These are phyloP conservation scores for Tinamus major DNA, from an alignment of 2,797 vertebrate species.

Conservation along the genomic window DNA sequence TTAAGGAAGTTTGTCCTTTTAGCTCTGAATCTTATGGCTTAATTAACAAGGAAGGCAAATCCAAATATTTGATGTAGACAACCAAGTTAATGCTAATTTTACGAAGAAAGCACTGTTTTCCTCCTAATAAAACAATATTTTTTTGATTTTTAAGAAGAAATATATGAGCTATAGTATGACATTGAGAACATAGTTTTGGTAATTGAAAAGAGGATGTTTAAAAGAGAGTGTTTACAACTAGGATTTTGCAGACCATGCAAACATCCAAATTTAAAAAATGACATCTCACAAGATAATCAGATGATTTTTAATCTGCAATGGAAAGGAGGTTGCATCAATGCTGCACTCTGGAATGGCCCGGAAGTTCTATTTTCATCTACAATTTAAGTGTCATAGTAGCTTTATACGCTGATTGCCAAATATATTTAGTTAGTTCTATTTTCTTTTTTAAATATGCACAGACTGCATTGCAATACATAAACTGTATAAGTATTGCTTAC, in stretches of 20 bases:
- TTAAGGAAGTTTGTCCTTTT: background rate
- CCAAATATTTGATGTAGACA: background rate
- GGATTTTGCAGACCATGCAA: background rate
- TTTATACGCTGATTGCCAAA: background rate
- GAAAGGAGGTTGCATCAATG: background rate
- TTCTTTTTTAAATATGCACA: background rate
- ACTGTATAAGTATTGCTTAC: background rate
- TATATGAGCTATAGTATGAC: background rate
- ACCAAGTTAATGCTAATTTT: background rate
- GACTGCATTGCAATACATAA: background rate
- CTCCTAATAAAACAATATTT: background rate
- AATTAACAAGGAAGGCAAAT: background rate
- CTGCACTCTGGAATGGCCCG: background rate
- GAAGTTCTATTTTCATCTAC: constrained; percentile 4
- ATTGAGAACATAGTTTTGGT: background rate
- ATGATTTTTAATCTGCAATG: background rate
- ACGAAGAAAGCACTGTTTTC: background rate
- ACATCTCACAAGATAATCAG: background rate
- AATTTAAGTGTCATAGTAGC: background rate
- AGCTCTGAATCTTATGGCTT: background rate
- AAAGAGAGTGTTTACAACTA: background rate
- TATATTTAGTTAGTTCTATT: background rate
- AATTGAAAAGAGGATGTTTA: background rate
- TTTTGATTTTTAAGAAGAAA: background rate
- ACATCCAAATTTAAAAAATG: background rate